Base-by-base conservation (phyloP, 2,888 invertebrate species). In the Phortica okadai region DNA sequence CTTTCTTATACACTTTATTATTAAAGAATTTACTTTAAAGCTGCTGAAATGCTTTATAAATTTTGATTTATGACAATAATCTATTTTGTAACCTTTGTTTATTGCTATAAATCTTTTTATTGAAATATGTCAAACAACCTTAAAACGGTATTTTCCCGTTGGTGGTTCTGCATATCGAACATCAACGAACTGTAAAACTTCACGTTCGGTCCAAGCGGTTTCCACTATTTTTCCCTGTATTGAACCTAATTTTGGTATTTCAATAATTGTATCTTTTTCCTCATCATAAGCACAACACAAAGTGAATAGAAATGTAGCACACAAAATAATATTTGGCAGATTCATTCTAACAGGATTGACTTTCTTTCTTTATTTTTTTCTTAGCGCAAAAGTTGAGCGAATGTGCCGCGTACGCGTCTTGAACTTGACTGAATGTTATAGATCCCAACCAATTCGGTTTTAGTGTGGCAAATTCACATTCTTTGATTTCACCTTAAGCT, bases 181-280 rank as follows among this genome's bases (percentile, higher is more conserved):
- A 81, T 91, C 91, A n/a, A 91, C 82, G 82, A 91, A 91, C 67
- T 91, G 91, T 74, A 88, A 77, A 41, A 91, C 88, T 79, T 89
- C 84, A 0, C 89, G 84, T 7, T 85, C 77, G 3, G 88, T 86
- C 90, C 90, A 91, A 10, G 89, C 84, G 0, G 91, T 90, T 73
- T 90, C 84, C 5, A 89, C 58, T 21, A 84, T 79, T 75, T 87
- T 89, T 2, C 90, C 90, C 78, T 88, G 88, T 33, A 91, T 82
- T 0, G 79, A 66, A 62, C 91, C 91, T 79, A 90, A 73, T 21
- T 86, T 89, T 7, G 91, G 91, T 75, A 91, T 73, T 62, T 85
- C 80, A 3, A 91, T 80, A 42, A 90, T 86, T 7, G 87, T 89
- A 73, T 88, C 87, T 74, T 80, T 82, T 62, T 89, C 89, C 70